A percentile compares a stretch with the other conserved stretches of the same genome.
Conservation (phyloP, 2,113 vertebrate genomes). For the Mesoclemmys tuberculata region DNA sequence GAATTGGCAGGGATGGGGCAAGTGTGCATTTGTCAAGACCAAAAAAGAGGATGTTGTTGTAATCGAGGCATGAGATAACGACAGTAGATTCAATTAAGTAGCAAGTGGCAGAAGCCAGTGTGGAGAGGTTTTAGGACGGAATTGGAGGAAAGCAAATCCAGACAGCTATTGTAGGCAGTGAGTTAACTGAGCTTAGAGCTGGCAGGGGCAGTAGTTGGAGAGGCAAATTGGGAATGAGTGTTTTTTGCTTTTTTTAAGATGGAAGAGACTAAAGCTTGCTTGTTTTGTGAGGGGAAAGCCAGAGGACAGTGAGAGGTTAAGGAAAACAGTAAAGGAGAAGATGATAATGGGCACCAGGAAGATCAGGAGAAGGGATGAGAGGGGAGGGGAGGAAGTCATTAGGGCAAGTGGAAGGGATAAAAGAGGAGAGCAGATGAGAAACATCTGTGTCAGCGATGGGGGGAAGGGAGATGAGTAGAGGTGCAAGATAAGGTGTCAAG, state of each 20-base stretch:
- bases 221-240: neutral
- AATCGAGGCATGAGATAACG: neutral
- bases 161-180: neutral
- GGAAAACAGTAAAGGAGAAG: neutral
- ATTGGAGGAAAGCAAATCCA: neutral
- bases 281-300: neutral
- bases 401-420: no score
- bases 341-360: neutral
- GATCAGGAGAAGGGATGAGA: neutral
- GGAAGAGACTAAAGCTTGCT: neutral
- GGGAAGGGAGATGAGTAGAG: neutral
- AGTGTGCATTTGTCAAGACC: neutral
- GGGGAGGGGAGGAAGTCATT: neutral
- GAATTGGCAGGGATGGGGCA: neutral
- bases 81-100: neutral
- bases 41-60: neutral
- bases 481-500: neutral
- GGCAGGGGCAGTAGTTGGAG: neutral
- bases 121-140: neutral
- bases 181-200: neutral
- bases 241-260: neutral
- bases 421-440: no score
- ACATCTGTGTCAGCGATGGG: no score
- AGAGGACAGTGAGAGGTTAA: neutral
- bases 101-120: neutral